Evolutionary conservation across 2,113 vertebrate genomes (phyloP), one percentile per base, ranked within the genome.

Genomic region (Sinocyclocheilus maitianheensis): DNA sequence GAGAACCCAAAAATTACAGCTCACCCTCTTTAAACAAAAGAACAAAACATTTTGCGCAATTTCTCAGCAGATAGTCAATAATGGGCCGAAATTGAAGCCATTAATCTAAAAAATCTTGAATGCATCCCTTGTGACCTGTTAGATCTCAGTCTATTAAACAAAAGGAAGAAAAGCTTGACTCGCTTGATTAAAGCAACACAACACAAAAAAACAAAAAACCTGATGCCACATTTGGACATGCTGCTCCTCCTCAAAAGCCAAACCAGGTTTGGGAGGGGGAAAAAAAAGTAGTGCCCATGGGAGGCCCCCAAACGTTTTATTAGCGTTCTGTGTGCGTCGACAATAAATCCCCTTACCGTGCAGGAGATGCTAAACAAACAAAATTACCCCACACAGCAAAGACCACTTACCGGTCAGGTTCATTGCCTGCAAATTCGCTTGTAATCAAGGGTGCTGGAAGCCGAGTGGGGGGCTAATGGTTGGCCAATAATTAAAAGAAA

Each of bases 401-500:
- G 88, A 85, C 74, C 84, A 87, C 88, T 90, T 81, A 89, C 86
- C 89, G 87, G 81, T 88, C 89, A 89, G 71, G 78, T 86, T 90
- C 84, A 83, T 87, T 87, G 80, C 74, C 51, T 43, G 79, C 67
- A 89, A 88, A 89, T 86, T 83, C 55, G 48, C 76, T 77, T 80
- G 69, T 91, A 90, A 90, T 91, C 86, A 89, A 51, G 65, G 86
- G 84, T 86, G 86, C 86, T 37, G 85, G 83, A 87, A 30, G 67
- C 40, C 58, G 75, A 86, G 85, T 65, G 60, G 88, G 81, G 83
- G 83, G 83, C 72, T 90, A 90, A 87, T 90, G 83, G 87, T 85
- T 86, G 90, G 72, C 83, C 85, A 79, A 90, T 91, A 89, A 90
- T 90, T 91, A 89, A 91, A 87, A 88, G 77, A 90, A 88, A 91